Percentiles rank a stretch among this genome's conserved stretches.
phyloP scores from a whole-genome alignment of 2,113 vertebrate species.

The Hystrix cristata region DNA sequence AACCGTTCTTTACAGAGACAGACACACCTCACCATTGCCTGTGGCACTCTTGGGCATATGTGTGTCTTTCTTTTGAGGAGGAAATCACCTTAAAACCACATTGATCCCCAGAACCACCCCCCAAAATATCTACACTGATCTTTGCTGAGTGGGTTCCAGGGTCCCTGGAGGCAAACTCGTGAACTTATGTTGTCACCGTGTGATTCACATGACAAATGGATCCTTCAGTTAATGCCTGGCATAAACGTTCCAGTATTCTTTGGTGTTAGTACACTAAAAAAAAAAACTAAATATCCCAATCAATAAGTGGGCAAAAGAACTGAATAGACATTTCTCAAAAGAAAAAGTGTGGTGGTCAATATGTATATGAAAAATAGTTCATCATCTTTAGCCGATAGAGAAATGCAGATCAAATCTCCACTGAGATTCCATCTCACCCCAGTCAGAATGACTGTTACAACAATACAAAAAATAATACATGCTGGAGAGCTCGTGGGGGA shows the following conservation, averaged over 20 bases:
- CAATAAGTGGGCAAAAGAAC: not conserved
- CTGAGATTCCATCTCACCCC: not conserved
- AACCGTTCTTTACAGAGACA: not conserved
- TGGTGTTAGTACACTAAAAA: no score
- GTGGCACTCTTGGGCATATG: fast-evolving
- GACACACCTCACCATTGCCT: fast-evolving
- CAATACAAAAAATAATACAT: no score
- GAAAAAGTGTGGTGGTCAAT: not conserved
- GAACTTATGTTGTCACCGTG: fast-evolving
- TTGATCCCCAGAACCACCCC: not conserved
- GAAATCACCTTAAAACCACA: not conserved
- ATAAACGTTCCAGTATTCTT: no score
- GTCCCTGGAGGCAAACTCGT: not conserved
- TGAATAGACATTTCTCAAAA: not conserved
- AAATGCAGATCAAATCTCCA: not conserved
- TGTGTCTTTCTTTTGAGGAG: not conserved
- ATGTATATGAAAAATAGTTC: not conserved
- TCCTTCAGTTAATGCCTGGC: no score
- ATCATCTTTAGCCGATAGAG: not conserved
- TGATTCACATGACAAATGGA: fast-evolving
- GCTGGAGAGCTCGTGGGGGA: not conserved
- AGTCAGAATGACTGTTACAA: not conserved
- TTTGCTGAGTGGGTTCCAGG: no score
- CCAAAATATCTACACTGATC: not conserved
- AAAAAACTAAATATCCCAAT: no score